Evolutionary conservation across 1,140 invertebrate genomes (phyloP).

Genomic region (Pogonomyrmex barbatus): DNA sequence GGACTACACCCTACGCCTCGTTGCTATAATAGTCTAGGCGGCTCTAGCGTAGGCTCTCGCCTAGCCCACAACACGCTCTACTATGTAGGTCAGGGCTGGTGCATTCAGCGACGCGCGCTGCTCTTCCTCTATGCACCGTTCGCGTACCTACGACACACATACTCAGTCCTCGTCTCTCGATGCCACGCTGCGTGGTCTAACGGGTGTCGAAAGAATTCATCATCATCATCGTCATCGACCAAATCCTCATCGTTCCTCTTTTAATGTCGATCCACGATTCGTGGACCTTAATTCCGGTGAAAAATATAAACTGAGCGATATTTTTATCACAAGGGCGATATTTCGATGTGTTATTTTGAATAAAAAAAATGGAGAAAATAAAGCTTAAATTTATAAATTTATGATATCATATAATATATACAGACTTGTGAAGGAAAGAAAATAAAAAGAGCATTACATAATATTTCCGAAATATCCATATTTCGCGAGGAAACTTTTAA

Average conservation of each 20-base stretch:
- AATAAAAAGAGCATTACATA: background rate
- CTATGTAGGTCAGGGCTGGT: constrained; percentile 86
- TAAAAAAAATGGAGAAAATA: too few relatives aligned
- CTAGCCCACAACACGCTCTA: constrained; percentile 85
- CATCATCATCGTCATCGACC: background rate
- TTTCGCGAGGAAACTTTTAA: background rate
- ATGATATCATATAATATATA: background rate
- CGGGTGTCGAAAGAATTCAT: constrained; percentile 72
- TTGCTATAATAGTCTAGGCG: constrained; percentile 84
- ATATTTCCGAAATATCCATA: background rate
- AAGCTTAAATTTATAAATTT: background rate
- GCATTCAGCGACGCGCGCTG: constrained; percentile 84
- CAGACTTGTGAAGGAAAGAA: too few relatives aligned
- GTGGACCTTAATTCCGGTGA: background rate
- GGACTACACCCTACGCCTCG: constrained; percentile 73
- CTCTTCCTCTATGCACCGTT: constrained; percentile 84
- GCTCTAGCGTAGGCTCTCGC: constrained; percentile 82
- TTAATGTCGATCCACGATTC: background rate
- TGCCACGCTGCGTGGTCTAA: constrained; percentile 66
- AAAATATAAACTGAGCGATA: background rate
- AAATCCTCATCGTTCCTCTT: background rate
- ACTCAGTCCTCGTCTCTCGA: constrained; percentile 49
- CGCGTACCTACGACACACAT: constrained; percentile 72
- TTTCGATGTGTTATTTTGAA: background rate
- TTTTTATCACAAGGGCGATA: background rate